Evolutionary conservation across 2,888 invertebrate genomes (phyloP).

Genomic region (Platycnemis pennipes): DNA sequence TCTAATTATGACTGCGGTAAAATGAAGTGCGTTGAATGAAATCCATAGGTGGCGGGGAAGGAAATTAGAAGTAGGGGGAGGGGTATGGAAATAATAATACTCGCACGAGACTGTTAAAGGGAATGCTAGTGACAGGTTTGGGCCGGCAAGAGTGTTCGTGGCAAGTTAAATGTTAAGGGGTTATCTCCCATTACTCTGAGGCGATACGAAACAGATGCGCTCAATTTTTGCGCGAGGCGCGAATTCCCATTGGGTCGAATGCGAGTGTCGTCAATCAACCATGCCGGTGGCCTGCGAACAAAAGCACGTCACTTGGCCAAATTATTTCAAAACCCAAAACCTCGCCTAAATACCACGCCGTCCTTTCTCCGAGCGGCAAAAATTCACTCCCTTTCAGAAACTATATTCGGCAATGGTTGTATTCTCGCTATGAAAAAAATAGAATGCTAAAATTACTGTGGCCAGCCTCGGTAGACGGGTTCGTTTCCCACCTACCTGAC

Average conservation of each 20-base stretch:
- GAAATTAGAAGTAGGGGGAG: conserved; percentile 2
- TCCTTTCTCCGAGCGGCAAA: not conserved
- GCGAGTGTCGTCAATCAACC: conserved; percentile 1
- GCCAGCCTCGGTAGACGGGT: no score
- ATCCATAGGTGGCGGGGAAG: not conserved
- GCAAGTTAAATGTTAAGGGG: conserved; percentile 36
- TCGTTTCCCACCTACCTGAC: no score
- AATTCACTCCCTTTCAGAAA: not conserved
- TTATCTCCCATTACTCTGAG: not conserved
- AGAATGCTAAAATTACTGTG: no score
- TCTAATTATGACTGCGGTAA: not conserved
- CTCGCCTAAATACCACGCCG: not conserved
- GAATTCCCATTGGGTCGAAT: not conserved
- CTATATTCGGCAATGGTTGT: no score
- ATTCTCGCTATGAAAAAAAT: no score
- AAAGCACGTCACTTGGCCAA: not conserved
- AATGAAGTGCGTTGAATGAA: conserved; percentile 1
- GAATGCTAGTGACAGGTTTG: not conserved
- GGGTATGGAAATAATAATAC: not conserved
- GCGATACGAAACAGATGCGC: conserved; percentile 28
- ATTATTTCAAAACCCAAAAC: not conserved
- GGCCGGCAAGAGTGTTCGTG: not conserved
- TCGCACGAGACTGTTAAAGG: not conserved
- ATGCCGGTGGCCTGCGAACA: not conserved
- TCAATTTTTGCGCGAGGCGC: not conserved